A percentile compares a stretch with the other conserved stretches of the same genome.
Conservation (phyloP, 2,113 vertebrate genomes). For the Syngnathus typhle region DNA sequence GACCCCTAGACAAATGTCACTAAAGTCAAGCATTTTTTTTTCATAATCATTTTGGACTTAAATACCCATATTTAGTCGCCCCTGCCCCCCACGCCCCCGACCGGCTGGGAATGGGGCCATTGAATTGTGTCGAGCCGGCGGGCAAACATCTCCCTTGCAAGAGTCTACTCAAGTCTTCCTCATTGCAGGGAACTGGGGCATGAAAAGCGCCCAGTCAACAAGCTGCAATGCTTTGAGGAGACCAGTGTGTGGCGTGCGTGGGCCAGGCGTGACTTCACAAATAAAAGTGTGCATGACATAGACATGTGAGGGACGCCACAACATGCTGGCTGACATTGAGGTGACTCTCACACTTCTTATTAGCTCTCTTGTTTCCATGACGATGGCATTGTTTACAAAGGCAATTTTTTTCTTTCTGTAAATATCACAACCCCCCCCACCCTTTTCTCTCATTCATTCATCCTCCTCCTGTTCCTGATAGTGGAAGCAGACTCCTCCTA, state of each 20-base stretch:
- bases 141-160: constrained; percentile 38
- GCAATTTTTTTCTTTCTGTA: constrained; percentile 23
- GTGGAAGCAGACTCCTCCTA: constrained; percentile 65
- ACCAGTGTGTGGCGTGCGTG: constrained; percentile 44
- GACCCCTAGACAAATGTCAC: background rate
- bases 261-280: constrained; percentile 24
- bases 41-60: background rate
- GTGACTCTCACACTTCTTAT: background rate
- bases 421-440: constrained; percentile 55
- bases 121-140: constrained; percentile 55
- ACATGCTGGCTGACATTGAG: constrained; percentile 2
- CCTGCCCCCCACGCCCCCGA: constrained; percentile 20
- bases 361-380: constrained; percentile 23
- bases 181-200: constrained; percentile 58
- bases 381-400: constrained; percentile 41
- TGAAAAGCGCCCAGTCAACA: constrained; percentile 50
- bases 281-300: background rate
- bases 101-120: constrained; percentile 55
- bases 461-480: constrained; percentile 36
- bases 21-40: background rate
- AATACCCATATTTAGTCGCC: background rate
- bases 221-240: constrained; percentile 42
- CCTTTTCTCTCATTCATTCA: constrained; percentile 43
- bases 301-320: constrained; percentile 5
- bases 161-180: constrained; percentile 37